Percentiles rank a stretch among this genome's conserved stretches.
These are phyloP conservation scores for Sapayoa aenigma DNA, from an alignment of 2,113 vertebrate species.

Conservation along the genomic window DNA sequence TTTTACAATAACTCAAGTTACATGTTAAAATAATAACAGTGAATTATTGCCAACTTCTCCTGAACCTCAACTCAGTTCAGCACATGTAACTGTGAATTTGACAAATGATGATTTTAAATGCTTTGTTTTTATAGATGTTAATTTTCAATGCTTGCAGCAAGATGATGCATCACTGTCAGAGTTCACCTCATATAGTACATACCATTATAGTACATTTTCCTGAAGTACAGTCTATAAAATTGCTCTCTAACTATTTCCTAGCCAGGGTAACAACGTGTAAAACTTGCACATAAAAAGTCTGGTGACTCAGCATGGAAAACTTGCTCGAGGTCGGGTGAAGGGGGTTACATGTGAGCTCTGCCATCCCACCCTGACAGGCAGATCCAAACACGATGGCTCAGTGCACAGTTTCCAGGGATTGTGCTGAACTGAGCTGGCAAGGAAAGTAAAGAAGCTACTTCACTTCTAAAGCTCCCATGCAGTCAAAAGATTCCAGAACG, in stretches of 20 bases:
- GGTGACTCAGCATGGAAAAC: background rate
- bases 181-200: background rate
- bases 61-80: background rate
- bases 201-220: background rate
- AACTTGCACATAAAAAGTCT: background rate
- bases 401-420: background rate
- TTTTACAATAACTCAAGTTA: background rate
- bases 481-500: background rate
- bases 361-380: background rate
- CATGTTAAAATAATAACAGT: background rate
- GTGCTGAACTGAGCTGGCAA: background rate
- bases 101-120: background rate
- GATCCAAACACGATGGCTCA: background rate
- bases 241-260: background rate
- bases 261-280: background rate
- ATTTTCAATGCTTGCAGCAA: constrained; percentile 11
- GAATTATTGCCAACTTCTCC: background rate
- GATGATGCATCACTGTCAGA: background rate
- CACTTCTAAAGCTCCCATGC: background rate
- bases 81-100: background rate
- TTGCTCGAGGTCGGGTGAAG: background rate
- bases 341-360: background rate
- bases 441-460: background rate
- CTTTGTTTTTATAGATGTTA: background rate
- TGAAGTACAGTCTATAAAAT: background rate